Evolutionary conservation across 2,113 vertebrate species (phyloP).

Genomic region (Lepus europaeus): DNA sequence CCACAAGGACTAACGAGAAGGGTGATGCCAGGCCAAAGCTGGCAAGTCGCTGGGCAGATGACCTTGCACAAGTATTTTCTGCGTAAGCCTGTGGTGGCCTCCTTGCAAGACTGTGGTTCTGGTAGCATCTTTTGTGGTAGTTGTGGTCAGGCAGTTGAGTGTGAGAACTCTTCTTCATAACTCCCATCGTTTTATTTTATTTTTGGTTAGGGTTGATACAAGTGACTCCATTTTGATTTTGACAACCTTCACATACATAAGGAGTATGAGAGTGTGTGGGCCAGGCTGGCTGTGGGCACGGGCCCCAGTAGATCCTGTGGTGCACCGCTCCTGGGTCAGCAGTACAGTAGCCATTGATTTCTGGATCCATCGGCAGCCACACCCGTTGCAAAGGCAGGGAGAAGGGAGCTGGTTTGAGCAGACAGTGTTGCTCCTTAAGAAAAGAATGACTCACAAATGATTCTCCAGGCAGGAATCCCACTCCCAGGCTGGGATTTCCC

Average conservation of each 20-base stretch:
- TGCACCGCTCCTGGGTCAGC: background rate
- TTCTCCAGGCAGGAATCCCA: background rate
- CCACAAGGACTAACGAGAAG: background rate
- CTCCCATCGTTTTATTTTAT: background rate
- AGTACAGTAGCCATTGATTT: no score
- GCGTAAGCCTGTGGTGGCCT: background rate
- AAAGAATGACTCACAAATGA: constrained; percentile 1
- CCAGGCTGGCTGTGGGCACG: background rate
- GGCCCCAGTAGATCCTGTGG: background rate
- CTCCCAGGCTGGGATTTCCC: background rate
- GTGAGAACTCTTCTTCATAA: no score
- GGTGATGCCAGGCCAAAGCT: background rate
- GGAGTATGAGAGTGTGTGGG: background rate
- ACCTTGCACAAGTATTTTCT: background rate
- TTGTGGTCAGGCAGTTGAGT: background rate
- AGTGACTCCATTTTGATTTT: background rate
- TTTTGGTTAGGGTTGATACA: background rate
- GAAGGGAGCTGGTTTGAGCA: background rate
- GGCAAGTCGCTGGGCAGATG: no score
- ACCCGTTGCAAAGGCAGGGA: background rate
- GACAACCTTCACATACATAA: background rate
- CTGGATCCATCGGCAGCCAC: background rate
- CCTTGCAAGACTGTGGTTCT: background rate
- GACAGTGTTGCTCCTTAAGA: background rate
- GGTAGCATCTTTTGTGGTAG: background rate